Conservation (phyloP, 2,888 invertebrate species). For the Sinotaia quadrata region DNA sequence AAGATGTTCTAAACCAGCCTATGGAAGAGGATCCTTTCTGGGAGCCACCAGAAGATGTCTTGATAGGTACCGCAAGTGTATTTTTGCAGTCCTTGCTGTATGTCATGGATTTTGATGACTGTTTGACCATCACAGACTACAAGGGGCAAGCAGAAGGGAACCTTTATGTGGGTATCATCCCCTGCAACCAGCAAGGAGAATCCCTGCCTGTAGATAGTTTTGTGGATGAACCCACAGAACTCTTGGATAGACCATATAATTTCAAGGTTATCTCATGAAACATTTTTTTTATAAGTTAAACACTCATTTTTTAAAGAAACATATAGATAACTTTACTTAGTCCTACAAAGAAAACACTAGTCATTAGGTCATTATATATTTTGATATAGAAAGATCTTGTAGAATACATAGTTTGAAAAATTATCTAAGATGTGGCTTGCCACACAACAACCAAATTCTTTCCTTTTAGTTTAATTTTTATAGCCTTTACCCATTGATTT, state of each 20-base stretch:
- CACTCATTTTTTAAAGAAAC: too few species aligned
- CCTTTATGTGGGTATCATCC: constrained; percentile 65
- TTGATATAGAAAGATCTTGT: too few species aligned
- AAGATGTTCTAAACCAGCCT: constrained; percentile 60
- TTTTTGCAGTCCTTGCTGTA: constrained; percentile 70
- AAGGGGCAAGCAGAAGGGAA: constrained; percentile 71
- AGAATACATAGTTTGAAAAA: too few species aligned
- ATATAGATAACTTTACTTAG: too few species aligned
- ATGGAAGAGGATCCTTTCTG: constrained; percentile 72
- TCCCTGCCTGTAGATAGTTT: constrained; percentile 68
- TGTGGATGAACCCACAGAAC: constrained; percentile 68
- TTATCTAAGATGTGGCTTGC: too few species aligned
- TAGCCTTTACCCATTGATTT: too few species aligned
- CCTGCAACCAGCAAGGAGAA: constrained; percentile 67
- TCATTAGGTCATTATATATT: too few species aligned
- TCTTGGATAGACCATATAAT: constrained; percentile 67
- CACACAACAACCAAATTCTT: too few species aligned
- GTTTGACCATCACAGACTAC: constrained; percentile 69
- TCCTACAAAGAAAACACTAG: too few species aligned
- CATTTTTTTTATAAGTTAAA: too few species aligned
- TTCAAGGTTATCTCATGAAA: too few species aligned
- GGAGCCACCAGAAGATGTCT: constrained; percentile 71
- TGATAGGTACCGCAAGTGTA: constrained; percentile 70
- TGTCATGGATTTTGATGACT: constrained; percentile 71
- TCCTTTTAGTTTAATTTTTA: too few species aligned